These are phyloP conservation scores for Drosophila ambigua DNA, from an alignment of 1,140 invertebrate genomes.

Conservation along the genomic window DNA sequence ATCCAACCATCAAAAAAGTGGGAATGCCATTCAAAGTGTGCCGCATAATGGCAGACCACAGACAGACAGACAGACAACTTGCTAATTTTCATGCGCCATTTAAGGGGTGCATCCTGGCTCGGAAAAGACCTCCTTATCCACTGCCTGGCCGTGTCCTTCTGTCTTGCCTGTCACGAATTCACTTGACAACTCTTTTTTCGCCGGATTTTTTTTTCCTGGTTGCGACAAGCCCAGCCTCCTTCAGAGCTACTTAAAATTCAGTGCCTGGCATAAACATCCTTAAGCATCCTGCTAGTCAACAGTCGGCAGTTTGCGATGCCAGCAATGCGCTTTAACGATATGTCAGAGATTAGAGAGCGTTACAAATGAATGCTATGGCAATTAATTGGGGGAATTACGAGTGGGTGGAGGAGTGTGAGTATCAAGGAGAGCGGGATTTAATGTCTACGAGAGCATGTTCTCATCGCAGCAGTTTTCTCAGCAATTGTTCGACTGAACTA, in stretches of 20 bases:
- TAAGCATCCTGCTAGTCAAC: constrained; percentile 61
- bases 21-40: constrained; percentile 71
- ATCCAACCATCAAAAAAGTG: no score
- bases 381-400: constrained; percentile 63
- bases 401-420: neutral
- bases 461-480: no score
- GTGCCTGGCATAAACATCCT: constrained; percentile 74
- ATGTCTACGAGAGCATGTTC: neutral
- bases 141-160: no score
- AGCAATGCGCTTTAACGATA: constrained; percentile 76
- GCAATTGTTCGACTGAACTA: no score
- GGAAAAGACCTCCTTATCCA: neutral
- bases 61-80: constrained; percentile 63
- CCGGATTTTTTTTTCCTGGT: constrained; percentile 13
- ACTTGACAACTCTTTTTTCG: constrained; percentile 79
- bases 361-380: constrained; percentile 47
- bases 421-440: no score
- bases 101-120: constrained; percentile 53
- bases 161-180: constrained; percentile 64
- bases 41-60: constrained; percentile 74
- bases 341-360: constrained; percentile 71
- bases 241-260: constrained; percentile 74
- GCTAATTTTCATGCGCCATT: constrained; percentile 81
- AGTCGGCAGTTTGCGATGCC: constrained; percentile 53
- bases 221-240: constrained; percentile 51